Conservation (phyloP, 2,797 vertebrate genomes). For the Synaphobranchus kaupii region DNA sequence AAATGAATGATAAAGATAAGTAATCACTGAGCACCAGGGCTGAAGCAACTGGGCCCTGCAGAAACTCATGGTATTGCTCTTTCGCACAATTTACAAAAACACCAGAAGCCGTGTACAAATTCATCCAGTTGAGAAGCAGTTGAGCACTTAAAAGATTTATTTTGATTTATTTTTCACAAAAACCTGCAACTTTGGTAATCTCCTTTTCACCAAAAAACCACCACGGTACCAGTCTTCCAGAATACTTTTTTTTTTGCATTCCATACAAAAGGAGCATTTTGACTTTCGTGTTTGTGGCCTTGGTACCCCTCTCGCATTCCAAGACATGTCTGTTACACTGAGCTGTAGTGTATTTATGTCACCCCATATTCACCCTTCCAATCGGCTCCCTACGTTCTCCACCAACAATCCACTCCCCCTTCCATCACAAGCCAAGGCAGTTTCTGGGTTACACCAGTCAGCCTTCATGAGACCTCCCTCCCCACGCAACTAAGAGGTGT, state of each 20-base stretch:
- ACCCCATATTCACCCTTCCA: neutral
- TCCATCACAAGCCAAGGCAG: neutral
- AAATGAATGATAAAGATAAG: neutral
- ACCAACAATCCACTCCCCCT: neutral
- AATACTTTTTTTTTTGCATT: conserved; percentile 49
- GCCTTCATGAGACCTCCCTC: neutral
- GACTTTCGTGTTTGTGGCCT: conserved; percentile 16
- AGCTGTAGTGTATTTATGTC: neutral
- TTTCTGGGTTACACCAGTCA: neutral
- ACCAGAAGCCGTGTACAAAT: neutral
- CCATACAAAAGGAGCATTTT: conserved; percentile 58
- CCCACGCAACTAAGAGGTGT: neutral
- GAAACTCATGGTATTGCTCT: neutral
- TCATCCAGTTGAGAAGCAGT: neutral
- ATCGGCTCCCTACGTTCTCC: neutral
- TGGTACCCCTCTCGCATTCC: conserved; percentile 25
- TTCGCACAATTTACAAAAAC: no score
- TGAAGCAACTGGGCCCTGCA: neutral
- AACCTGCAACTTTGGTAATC: conserved; percentile 46
- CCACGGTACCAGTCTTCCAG: conserved; percentile 49
- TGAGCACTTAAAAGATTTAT: neutral
- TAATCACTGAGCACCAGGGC: neutral
- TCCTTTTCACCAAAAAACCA: conserved; percentile 41
- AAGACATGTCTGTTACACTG: conserved; percentile 3
- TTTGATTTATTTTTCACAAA: conserved; percentile 65